Evolutionary conservation across 2,113 vertebrate species (phyloP).

Genomic region (Peucedramus taeniatus): DNA sequence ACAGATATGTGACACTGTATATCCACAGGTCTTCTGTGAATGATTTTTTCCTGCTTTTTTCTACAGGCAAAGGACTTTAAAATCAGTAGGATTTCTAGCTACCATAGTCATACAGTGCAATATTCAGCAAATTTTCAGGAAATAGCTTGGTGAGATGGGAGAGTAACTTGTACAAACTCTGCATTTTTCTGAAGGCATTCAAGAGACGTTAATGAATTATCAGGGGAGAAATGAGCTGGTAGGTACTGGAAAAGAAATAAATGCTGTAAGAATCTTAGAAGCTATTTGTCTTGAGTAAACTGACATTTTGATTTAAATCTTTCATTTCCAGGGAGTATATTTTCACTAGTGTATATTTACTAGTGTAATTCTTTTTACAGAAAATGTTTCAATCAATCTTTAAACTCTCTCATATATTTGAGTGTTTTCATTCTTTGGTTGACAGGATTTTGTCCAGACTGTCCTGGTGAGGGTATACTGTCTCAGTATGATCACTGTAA

Average conservation of each 20-base stretch:
- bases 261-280: neutral
- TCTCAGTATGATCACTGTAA: too few species aligned
- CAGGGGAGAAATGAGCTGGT: neutral
- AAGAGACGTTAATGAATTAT: neutral
- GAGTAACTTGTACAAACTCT: neutral
- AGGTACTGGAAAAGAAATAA: neutral
- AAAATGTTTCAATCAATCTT: neutral
- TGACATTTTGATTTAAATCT: neutral
- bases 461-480: neutral
- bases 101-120: neutral
- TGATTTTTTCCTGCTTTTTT: neutral
- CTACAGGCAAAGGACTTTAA: neutral
- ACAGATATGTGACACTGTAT: neutral
- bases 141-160: neutral
- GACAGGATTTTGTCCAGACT: neutral
- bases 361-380: neutral
- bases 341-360: neutral
- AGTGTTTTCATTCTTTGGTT: neutral
- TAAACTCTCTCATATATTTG: neutral
- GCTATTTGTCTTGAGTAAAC: neutral
- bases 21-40: neutral
- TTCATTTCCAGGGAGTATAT: neutral
- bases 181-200: neutral
- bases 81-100: neutral
- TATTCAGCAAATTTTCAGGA: neutral